phyloP scores from a whole-genome alignment of 2,888 invertebrate species.

The Ormyrus rosae region DNA sequence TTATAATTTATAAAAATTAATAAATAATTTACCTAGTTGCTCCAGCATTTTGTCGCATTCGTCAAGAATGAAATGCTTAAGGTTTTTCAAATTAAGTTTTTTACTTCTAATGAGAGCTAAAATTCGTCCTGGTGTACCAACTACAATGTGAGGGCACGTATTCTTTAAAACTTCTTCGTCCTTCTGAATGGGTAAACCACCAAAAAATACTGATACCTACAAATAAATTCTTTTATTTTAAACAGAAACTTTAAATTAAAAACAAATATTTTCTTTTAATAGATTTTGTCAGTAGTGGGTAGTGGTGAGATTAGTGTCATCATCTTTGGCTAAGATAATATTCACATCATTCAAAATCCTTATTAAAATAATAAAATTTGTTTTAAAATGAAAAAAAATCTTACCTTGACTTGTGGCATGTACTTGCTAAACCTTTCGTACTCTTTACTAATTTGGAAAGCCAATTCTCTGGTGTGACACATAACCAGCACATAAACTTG shows the following conservation, averaged over 20 bases:
- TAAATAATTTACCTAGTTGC: conserved; percentile 83
- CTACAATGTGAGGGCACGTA: conserved; percentile 98
- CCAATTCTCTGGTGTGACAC: conserved; percentile 99
- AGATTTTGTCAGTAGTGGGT: conserved; percentile 65
- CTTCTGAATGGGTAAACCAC: conserved; percentile 96
- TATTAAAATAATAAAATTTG: background rate
- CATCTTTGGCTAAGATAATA: conserved; percentile 63
- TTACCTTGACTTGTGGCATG: conserved; percentile 94
- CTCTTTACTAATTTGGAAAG: conserved; percentile 99
- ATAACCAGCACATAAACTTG: conserved; percentile 98
- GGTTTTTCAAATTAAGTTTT: conserved; percentile 93
- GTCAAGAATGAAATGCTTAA: conserved; percentile 99
- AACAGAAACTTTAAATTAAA: conserved; percentile 52
- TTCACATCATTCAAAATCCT: conserved; percentile 63
- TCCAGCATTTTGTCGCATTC: conserved; percentile 99
- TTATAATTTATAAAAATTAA: conserved; percentile 43
- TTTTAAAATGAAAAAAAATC: background rate
- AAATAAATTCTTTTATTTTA: conserved; percentile 59
- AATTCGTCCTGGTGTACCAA: conserved; percentile 98
- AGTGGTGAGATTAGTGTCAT: conserved; percentile 67
- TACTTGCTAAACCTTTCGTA: conserved; percentile 99
- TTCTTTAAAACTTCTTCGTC: conserved; percentile 97
- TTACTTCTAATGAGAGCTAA: conserved; percentile 95
- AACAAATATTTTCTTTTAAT: conserved; percentile 27
- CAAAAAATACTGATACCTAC: conserved; percentile 96